These are phyloP conservation scores for Drosophila cognata DNA, from an alignment of 2,888 invertebrate genomes.

Conservation along the genomic window DNA sequence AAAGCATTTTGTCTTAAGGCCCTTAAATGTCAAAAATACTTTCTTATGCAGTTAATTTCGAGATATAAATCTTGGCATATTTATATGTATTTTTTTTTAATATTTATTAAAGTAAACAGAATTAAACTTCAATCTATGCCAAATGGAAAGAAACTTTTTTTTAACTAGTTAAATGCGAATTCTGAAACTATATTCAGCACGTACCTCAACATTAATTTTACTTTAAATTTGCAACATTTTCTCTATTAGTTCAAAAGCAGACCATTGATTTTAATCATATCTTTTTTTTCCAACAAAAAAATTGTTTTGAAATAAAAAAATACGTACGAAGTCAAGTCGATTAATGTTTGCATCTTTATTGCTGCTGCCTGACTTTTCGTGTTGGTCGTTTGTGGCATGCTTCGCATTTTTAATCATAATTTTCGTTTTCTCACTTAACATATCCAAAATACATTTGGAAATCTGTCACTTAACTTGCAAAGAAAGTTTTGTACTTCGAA, in stretches of 20 bases:
- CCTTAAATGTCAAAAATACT: conserved; percentile 34
- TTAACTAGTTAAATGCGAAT: not conserved
- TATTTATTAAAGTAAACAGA: not conserved
- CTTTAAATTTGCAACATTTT: not conserved
- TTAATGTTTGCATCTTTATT: conserved; percentile 11
- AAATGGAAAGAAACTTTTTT: not conserved
- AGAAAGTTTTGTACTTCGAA: conserved; percentile 64
- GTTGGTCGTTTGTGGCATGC: conserved; percentile 48
- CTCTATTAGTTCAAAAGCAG: not conserved
- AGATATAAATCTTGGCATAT: not conserved
- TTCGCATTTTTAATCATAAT: conserved; percentile 55
- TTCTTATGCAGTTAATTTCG: conserved; percentile 25
- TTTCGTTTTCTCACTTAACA: conserved; percentile 54
- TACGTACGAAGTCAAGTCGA: conserved; percentile 4
- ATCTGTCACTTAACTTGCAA: conserved; percentile 48
- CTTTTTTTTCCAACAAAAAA: not conserved
- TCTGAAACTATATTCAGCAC: not conserved
- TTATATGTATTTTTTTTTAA: not conserved
- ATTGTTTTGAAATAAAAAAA: conserved; percentile 4
- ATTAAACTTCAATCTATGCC: not conserved
- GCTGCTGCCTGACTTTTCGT: conserved; percentile 22
- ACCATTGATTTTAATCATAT: not conserved
- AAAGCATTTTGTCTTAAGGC: conserved; percentile 21
- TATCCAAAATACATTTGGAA: conserved; percentile 57
- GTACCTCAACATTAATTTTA: not conserved